Base-by-base conservation (phyloP, 2,888 invertebrate species). In the Eupithecia inturbata region DNA sequence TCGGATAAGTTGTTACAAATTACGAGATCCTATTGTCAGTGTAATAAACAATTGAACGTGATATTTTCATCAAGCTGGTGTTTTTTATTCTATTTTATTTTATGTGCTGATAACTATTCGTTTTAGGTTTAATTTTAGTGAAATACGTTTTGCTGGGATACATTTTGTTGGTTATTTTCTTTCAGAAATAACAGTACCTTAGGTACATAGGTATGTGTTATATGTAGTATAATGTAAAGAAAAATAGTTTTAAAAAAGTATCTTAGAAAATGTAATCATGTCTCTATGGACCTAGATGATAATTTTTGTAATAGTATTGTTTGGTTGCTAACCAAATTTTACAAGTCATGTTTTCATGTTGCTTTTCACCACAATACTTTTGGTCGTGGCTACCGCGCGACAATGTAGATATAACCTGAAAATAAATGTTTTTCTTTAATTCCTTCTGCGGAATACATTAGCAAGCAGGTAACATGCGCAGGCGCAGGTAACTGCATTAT, bases 401-500 rank as follows among this genome's bases (percentile, higher is more conserved):
- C 36, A 36, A 22, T 64, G 36, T 64, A 22, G 64, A 22, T 7
- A 36, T 36, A 36, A 36, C 36, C 19, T 36, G 10, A 22, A 22
- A 64, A 64, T 7, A n/a, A 64, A 36, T 10, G 28, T 31, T 33
- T n/a, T 64, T 36, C 64, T 36, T 36, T 64, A 33, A 9, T 64
- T 22, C 64, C 64, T 6, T 36, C 31, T 12, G 1, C 19, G n/a
- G n/a, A n/a, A 57, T 57, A 57, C 57, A 57, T 57, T 57, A 57
- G 57, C n/a, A 26, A 10, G 22, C 22, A n/a, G 64, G 33, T 3
- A 22, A 64, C 64, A 64, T 64, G 69, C 72, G 72, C 72, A 1
- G n/a, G 70, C 75, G 64, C 67, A 69, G 26, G 9, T 26, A 31
- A 6, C 26, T 19, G 14, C 26, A 12, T 57, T 67, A 70, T 70